Evolutionary conservation across 2,113 vertebrate species (phyloP).

Genomic region (Macroglossus sobrinus): DNA sequence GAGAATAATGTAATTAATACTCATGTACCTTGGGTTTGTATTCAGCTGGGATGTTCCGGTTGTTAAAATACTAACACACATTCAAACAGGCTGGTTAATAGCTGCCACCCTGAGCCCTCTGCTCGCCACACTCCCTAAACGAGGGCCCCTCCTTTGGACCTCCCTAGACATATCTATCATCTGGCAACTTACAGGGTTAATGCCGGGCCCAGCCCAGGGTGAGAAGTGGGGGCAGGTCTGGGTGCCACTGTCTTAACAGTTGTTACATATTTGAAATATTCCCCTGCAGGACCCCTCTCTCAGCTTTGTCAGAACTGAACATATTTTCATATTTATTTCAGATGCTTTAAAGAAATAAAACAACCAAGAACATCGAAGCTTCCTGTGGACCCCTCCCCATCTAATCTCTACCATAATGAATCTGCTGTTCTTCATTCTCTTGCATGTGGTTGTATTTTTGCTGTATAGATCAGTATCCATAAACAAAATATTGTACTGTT

Average conservation of each 20-base stretch:
- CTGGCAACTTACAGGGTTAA: neutral
- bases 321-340: conserved; percentile 6
- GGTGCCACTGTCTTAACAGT: neutral
- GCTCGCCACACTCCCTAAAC: neutral
- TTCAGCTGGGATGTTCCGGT: neutral
- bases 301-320: neutral
- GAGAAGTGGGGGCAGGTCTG: neutral
- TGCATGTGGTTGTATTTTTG: conserved; percentile 48
- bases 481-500: conserved; percentile 57
- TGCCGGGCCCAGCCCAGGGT: neutral
- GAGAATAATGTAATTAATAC: neutral
- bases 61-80: neutral
- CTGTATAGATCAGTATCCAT: conserved; percentile 27
- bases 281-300: neutral
- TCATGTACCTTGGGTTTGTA: neutral
- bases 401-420: neutral
- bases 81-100: neutral
- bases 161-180: neutral
- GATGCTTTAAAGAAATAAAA: conserved; percentile 2
- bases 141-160: neutral
- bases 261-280: neutral
- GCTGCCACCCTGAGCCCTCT: neutral
- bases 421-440: neutral
- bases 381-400: neutral
- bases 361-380: neutral